phyloP scores from a whole-genome alignment of 2,888 invertebrate genomes.

The Meganola albula region DNA sequence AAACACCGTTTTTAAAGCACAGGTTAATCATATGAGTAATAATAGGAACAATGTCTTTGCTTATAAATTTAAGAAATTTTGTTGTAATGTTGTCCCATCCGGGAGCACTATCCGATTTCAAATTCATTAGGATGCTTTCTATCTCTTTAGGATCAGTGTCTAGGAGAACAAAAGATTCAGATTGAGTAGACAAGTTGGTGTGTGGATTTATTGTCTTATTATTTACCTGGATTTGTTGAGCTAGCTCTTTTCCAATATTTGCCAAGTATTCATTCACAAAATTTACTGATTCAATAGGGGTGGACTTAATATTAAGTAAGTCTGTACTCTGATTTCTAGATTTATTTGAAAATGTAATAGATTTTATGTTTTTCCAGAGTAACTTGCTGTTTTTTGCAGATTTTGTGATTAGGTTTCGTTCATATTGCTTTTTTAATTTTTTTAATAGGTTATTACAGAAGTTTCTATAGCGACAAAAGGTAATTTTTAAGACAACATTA shows the following conservation, averaged over 20 bases:
- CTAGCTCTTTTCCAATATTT: neutral
- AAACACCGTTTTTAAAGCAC: neutral
- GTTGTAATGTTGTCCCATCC: slow-evolving; percentile 1
- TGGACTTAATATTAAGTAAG: neutral
- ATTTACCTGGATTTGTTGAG: neutral
- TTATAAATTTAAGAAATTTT: neutral
- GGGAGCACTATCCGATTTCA: slow-evolving; percentile 1
- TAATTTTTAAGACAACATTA: no score
- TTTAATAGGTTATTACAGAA: no score
- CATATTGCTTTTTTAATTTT: no score
- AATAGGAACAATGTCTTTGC: neutral
- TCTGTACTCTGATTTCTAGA: no score
- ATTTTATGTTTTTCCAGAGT: no score
- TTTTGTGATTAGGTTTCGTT: no score
- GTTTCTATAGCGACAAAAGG: no score
- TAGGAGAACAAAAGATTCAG: neutral
- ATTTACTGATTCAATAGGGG: neutral
- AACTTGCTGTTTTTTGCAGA: no score
- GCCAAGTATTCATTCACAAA: neutral
- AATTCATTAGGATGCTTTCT: neutral
- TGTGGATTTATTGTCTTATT: no score
- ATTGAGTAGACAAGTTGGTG: neutral
- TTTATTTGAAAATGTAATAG: no score
- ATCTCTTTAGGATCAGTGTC: neutral
- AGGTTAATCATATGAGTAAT: neutral